Evolutionary conservation across 1,140 invertebrate genomes (phyloP), one percentile per base, ranked within the genome.

Genomic region (Pollicipes pollicipes): DNA sequence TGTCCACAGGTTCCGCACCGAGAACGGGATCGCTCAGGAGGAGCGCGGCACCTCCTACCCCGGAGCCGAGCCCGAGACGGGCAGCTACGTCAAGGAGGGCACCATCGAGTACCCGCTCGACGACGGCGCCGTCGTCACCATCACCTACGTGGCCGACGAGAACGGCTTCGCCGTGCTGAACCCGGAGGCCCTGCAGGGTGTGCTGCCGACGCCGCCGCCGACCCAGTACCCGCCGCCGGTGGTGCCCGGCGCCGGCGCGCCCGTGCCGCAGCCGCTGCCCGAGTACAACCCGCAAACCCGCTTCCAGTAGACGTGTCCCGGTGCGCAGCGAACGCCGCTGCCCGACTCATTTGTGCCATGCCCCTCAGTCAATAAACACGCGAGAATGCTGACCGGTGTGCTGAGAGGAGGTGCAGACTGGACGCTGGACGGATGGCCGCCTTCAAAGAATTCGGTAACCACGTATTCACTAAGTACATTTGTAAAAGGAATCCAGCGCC

Each of bases 131-230:
- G 21, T 58, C 6, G 13, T 58, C 10, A 21, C 24, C 10, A 10
- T 58, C 45, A 58, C 13, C 45, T 58, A 58, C 21, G 6, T 58
- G 45, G 45, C 45, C 45, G 45, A 58, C 45, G 45, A 58, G 45
- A 58, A 58, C 45, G 45, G 45, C 45, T 58, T 21, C 45, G 2
- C 6, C 13, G 45, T 58, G 45, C 68, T 71, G 45, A 45, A 71
- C 66, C 30, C 58, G 72, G 68, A 30, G 37, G 66, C 31, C 28
- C 28, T n/a, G 69, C n/a, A 37, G 45, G 26, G 30, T 71, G 72
- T 45, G 13, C 67, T 69, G 70, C 74, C 70, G 69, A 72, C 71
- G 72, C 73, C 72, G 72, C 68, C 73, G 72, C 75, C 72, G 73
- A 75, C 71, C 69, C 73, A 71, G 71, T 72, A 71, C 72, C 70